phyloP scores from a whole-genome alignment of 2,113 vertebrate species.

The Platycercus adscitus region DNA sequence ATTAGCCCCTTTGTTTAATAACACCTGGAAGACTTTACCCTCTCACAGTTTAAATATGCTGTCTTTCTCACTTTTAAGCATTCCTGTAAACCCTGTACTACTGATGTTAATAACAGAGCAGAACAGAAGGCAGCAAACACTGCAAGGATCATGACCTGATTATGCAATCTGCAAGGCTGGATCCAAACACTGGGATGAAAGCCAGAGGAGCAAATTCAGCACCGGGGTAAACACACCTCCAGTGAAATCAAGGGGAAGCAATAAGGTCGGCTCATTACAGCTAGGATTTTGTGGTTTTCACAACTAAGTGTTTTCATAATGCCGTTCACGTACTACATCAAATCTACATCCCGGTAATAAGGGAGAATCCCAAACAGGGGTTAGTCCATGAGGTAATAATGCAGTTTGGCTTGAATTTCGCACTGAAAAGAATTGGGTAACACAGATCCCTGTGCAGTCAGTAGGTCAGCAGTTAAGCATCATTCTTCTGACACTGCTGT shows the following conservation, averaged over 20 bases:
- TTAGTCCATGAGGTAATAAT: not conserved
- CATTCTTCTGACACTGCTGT: not conserved
- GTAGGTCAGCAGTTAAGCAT: not conserved
- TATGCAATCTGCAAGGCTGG: constrained; percentile 3
- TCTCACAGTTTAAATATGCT: not conserved
- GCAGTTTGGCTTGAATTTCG: not conserved
- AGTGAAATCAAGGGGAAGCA: not conserved
- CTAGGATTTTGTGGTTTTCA: not conserved
- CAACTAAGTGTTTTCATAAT: not conserved
- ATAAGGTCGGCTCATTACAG: not conserved
- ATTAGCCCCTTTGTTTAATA: not conserved
- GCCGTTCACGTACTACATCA: not conserved
- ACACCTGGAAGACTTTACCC: not conserved
- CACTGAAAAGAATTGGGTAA: not conserved
- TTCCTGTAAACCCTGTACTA: not conserved
- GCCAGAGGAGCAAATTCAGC: constrained; percentile 28
- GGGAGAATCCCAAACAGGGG: not conserved
- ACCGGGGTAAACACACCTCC: constrained; percentile 32
- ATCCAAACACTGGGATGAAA: constrained; percentile 8
- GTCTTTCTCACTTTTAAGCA: not conserved
- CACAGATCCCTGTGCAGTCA: not conserved
- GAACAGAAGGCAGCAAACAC: constrained; percentile 25
- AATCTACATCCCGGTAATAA: not conserved
- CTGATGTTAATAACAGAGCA: not conserved
- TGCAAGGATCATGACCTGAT: not conserved